Percentiles rank a stretch among this genome's conserved stretches.
Conservation (phyloP, 2,888 invertebrate species). For the Cosmorhoe ocellata region DNA sequence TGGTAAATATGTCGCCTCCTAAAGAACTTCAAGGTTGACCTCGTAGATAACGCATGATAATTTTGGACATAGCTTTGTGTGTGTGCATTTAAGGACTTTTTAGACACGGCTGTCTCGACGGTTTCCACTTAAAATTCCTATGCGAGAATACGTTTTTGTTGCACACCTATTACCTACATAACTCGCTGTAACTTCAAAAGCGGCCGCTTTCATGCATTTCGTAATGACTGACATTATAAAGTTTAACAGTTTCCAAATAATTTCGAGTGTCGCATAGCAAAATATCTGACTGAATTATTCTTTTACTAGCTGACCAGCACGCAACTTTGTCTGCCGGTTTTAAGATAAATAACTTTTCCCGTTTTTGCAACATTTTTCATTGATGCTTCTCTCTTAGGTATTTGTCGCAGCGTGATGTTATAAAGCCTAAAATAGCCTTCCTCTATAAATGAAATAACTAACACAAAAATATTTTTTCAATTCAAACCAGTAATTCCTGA, state of each 20-base stretch:
- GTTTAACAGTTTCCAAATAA: too few species aligned
- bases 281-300: too few species aligned
- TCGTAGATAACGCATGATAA: slow-evolving; percentile 75
- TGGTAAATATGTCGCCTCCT: slow-evolving; percentile 66
- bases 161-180: slow-evolving; percentile 11
- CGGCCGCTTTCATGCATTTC: slow-evolving; percentile 1
- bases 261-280: background rate
- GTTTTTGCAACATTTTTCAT: too few species aligned
- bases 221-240: background rate
- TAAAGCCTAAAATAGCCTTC: too few species aligned
- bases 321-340: too few species aligned
- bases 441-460: too few species aligned
- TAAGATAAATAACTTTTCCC: too few species aligned
- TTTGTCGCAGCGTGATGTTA: too few species aligned
- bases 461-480: too few species aligned
- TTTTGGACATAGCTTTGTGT: slow-evolving; percentile 63
- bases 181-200: slow-evolving; percentile 18
- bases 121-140: slow-evolving; percentile 27
- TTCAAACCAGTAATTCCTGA: too few species aligned
- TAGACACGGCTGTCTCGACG: slow-evolving; percentile 34
- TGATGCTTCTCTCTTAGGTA: too few species aligned
- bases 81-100: slow-evolving; percentile 55
- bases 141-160: slow-evolving; percentile 18
- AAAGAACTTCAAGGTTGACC: slow-evolving; percentile 76
- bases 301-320: too few species aligned